A percentile compares a stretch with the other conserved stretches of the same genome.
Evolutionary conservation across 2,113 vertebrate genomes (phyloP).

Genomic region (Rhea pennata): DNA sequence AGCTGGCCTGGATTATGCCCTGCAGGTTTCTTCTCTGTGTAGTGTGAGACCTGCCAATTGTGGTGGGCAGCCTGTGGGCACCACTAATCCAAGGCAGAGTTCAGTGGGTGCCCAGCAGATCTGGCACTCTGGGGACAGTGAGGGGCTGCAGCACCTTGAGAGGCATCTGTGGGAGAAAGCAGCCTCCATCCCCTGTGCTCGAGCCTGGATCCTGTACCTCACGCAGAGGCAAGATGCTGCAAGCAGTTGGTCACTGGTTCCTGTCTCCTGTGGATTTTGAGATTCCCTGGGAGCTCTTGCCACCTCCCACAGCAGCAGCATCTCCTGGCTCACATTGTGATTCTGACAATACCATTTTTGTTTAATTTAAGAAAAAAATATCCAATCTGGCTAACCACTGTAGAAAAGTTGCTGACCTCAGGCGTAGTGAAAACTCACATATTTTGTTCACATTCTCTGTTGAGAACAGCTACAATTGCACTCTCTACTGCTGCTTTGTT

Average conservation of each 20-base stretch:
- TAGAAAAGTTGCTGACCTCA: background rate
- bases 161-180: background rate
- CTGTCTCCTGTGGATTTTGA: background rate
- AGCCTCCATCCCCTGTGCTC: background rate
- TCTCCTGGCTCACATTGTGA: background rate
- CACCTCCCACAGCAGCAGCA: background rate
- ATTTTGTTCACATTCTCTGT: background rate
- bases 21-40: background rate
- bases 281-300: background rate
- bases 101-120: background rate
- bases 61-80: no score
- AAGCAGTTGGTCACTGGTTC: background rate
- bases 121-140: fast-evolving
- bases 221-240: fast-evolving
- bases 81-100: background rate
- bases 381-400: background rate
- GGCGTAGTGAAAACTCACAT: background rate
- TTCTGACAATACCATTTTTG: background rate
- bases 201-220: fast-evolving
- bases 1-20: background rate
- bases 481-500: background rate
- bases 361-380: background rate
- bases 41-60: background rate
- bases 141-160: background rate
- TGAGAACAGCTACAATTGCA: background rate